Base-by-base conservation (phyloP, 37 sponge, comb jelly and placozoan species). In the Oopsacas minuta region DNA sequence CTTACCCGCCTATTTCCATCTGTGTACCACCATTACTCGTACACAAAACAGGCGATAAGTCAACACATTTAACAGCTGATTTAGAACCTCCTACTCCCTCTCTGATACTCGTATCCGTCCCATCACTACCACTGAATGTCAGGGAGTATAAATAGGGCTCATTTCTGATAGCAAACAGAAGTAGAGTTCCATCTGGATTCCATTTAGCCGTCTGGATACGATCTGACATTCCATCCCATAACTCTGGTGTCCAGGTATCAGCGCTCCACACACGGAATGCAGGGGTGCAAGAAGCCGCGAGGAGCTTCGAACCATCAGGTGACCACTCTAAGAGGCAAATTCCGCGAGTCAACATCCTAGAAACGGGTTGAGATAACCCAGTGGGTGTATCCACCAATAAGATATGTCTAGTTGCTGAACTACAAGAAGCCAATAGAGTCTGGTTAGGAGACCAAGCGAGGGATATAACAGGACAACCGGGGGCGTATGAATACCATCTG, bases 211-310 rank as follows among this genome's bases (percentile, higher is more conserved):
- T 61, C 75, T 61, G 75, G 22, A 61, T 61, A 3, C 75, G 7
- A 34, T 61, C 75, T 32, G 75, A 61, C 75, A 61, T 61, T 61
- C 75, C 75, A 61, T 61, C 75, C 75, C 75, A 61, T 12, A 25
- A 3, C 75, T 61, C 75, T 3, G 28, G 30, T 25, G 75, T 61
- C 75, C 75, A 61, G 30, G 28, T 61, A 5, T 61, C 75, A 7
- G 75, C 75, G 30, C 75, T 61, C 75, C 75, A 61, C 20, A 61
- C 75, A 3, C 75, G 20, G 75, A 61, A 61, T 3, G 20, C 7
- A 61, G 75, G 75, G 32, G 75, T 61, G 75, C 75, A 61, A 34
- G 28, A 25, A 61, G 75, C 75, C 28, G 75, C 20, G 28, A 61
- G 75, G 30, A 61, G 75, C 75, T 61, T 61, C 5, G 75, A 61